Base-by-base conservation (phyloP, 2,113 vertebrate species). In the Apodemus sylvaticus region DNA sequence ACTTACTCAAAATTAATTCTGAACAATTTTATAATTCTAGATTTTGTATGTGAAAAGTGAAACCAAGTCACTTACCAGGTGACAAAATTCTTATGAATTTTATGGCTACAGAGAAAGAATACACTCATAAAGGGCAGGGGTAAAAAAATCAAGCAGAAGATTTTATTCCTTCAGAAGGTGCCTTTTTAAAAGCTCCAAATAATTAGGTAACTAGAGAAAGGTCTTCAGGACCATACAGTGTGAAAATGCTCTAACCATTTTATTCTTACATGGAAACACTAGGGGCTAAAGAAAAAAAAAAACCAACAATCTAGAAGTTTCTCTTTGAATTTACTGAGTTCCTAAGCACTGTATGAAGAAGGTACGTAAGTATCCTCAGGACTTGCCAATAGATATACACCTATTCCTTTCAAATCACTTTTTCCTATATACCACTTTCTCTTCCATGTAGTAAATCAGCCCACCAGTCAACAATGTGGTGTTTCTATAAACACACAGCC, bases 321-420 rank as follows among this genome's bases (percentile, higher is more conserved):
- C 36, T 93, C 17, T 70, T 91, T 73, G 42, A 96, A 93, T 86
- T 91, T 48, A 39, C 29, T 95, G 86, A 93, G 60, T 5, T 86
- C 22, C 66, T 8, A 26, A 74, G n/a, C 62, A n/a, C 53, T 29
- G 0, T 71, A 74, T 66, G 74, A 95, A 94, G 74, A 96, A 92
- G 53, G 17, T 87, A 0, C 14, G 0, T 39, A 45, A 68, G 87
- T 36, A 3, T 78, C 53, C 64, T 95, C 10, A 0, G 58, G 39
- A 74, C 36, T 55, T 42, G 17, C 22, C 3, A 16, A 55, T 24
- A 53, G 83, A 95, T 76, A 88, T 95, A 94, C 96, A 55, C 8
- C 51, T n/a, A n/a, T 77, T 92, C 53, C 39, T 97, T 96, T 95
- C 64, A 68, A 89, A 78, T 68, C 53, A n/a, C 42, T 91, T n/a